Conservation (phyloP, 2,113 vertebrate species). For the Paraplagusia blochii region DNA sequence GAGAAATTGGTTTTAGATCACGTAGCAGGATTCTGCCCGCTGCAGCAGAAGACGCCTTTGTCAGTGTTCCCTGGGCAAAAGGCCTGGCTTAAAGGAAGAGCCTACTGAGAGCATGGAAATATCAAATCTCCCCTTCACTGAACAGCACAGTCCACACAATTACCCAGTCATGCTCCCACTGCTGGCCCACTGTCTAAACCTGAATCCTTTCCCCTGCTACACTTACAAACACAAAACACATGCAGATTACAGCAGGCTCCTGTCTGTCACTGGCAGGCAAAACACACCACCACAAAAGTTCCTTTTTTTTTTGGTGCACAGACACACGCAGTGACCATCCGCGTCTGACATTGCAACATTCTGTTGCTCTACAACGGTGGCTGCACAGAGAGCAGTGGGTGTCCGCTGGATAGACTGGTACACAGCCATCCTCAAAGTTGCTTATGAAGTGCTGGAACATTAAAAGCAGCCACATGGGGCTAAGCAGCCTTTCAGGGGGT, state of each 20-base stretch:
- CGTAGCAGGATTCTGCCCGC: slow-evolving; percentile 68
- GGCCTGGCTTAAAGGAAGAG: slow-evolving; percentile 64
- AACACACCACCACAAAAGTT: slow-evolving; percentile 11
- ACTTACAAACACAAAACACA: slow-evolving; percentile 39
- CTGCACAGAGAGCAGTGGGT: slow-evolving; percentile 29
- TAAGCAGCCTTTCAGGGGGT: background rate
- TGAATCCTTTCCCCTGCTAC: slow-evolving; percentile 52
- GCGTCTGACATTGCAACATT: slow-evolving; percentile 42
- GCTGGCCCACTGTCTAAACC: slow-evolving; percentile 61
- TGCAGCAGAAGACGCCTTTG: slow-evolving; percentile 63
- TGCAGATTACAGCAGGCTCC: slow-evolving; percentile 23
- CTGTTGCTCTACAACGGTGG: slow-evolving; percentile 42
- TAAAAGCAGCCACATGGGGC: slow-evolving; percentile 11
- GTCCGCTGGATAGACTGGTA: slow-evolving; percentile 28
- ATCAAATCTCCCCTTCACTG: slow-evolving; percentile 71
- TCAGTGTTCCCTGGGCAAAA: slow-evolving; percentile 65
- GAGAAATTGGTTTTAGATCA: slow-evolving; percentile 80
- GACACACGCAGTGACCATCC: slow-evolving; percentile 28
- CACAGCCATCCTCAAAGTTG: slow-evolving; percentile 37
- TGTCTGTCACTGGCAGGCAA: slow-evolving; percentile 11
- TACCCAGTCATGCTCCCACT: slow-evolving; percentile 60
- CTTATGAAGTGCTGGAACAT: slow-evolving; percentile 24
- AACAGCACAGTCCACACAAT: slow-evolving; percentile 67
- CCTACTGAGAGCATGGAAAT: slow-evolving; percentile 62
- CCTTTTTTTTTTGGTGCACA: background rate